Percentiles rank a stretch among this genome's conserved stretches.
Evolutionary conservation across 2,888 invertebrate species (phyloP).

Genomic region (Germaria angustata): DNA sequence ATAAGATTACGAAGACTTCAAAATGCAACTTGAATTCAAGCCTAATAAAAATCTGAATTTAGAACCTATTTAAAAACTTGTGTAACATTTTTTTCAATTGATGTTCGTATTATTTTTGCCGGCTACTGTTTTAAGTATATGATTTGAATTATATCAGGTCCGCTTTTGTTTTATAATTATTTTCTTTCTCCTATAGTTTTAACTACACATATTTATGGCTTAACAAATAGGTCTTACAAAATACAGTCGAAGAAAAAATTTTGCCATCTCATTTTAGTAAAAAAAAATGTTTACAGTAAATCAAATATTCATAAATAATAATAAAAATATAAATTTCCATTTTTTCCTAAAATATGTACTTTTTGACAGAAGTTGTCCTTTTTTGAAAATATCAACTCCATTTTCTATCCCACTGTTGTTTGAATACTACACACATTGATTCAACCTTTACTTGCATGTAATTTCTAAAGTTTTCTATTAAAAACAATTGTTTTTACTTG

Average conservation of each 20-base stretch:
- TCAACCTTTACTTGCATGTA: neutral
- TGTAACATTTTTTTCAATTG: neutral
- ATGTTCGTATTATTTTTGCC: neutral
- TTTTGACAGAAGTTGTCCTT: too few relatives aligned
- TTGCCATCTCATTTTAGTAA: neutral
- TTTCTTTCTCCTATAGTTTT: slow-evolving; percentile 8
- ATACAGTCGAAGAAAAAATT: neutral
- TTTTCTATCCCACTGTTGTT: neutral
- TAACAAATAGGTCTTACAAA: slow-evolving; percentile 1
- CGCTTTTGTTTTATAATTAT: neutral
- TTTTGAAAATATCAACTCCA: neutral
- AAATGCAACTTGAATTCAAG: too few relatives aligned
- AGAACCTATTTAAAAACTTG: too few relatives aligned
- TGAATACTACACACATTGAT: neutral
- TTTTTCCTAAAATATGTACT: too few relatives aligned
- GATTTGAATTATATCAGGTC: neutral
- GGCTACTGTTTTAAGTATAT: neutral
- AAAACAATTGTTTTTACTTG: slow-evolving; percentile 52
- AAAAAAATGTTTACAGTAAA: neutral
- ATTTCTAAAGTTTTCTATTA: slow-evolving; percentile 37
- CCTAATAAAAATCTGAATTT: too few relatives aligned
- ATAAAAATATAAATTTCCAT: neutral
- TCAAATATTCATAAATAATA: neutral
- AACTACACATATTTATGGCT: slow-evolving; percentile 40
- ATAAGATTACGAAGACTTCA: too few relatives aligned